phyloP scores from a whole-genome alignment of 1,140 invertebrate genomes.

The Drosophila ananassae region DNA sequence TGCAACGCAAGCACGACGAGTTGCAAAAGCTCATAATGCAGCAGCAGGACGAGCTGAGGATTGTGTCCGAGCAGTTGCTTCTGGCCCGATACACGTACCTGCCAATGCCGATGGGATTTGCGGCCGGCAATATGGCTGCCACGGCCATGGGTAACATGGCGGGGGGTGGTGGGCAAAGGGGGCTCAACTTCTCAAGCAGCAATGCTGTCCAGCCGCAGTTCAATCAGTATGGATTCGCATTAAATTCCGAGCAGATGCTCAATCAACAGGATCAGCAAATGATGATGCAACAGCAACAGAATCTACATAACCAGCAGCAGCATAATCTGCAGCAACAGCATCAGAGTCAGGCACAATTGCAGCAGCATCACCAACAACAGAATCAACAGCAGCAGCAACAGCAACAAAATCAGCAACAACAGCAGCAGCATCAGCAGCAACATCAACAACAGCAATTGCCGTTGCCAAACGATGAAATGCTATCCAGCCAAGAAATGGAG shows the following conservation, averaged over 20 bases:
- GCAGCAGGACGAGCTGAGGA: conserved; percentile 93
- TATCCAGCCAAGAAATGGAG: conserved; percentile 69
- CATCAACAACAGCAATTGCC: conserved; percentile 32
- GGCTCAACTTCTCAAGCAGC: conserved; percentile 58
- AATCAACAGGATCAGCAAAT: conserved; percentile 78
- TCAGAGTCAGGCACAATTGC: conserved; percentile 43
- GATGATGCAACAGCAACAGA: conserved; percentile 78
- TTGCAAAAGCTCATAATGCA: conserved; percentile 92
- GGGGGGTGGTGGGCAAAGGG: conserved; percentile 44
- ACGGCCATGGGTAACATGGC: conserved; percentile 29
- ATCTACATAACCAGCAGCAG: conserved; percentile 68
- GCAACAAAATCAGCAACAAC: conserved; percentile 30
- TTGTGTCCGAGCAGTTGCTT: conserved; percentile 93
- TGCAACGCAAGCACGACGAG: conserved; percentile 93
- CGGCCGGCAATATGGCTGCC: conserved; percentile 84
- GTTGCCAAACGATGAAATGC: conserved; percentile 49
- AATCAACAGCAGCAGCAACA: conserved; percentile 30
- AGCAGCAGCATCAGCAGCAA: conserved; percentile 34
- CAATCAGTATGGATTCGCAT: conserved; percentile 78
- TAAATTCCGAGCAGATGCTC: conserved; percentile 70
- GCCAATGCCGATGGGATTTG: conserved; percentile 85
- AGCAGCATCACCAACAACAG: conserved; percentile 52
- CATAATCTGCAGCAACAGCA: conserved; percentile 65
- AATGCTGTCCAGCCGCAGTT: conserved; percentile 76
- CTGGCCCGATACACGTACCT: conserved; percentile 92